phyloP scores from a whole-genome alignment of 2,888 invertebrate species.

The Idaea straminata region DNA sequence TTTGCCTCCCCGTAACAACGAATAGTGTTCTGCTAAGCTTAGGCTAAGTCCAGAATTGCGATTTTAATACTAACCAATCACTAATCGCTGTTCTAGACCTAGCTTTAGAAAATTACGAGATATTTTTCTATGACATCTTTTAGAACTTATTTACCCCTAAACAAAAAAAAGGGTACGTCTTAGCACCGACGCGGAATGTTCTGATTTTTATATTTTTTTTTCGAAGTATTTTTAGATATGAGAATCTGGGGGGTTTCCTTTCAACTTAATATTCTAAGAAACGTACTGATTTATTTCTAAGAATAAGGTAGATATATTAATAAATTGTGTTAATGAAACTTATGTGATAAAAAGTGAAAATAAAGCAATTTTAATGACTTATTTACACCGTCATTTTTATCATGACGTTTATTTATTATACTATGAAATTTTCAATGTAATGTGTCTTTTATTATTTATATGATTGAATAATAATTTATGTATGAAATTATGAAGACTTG shows the following conservation, averaged over 20 bases:
- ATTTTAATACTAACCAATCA: too few species aligned
- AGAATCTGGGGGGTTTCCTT: too few species aligned
- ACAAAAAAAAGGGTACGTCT: too few species aligned
- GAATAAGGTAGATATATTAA: too few species aligned
- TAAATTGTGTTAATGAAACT: neutral
- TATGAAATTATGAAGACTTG: neutral
- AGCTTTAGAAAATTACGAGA: neutral
- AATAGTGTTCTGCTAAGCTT: neutral
- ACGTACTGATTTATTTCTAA: too few species aligned
- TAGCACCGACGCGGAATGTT: too few species aligned
- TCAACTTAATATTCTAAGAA: too few species aligned
- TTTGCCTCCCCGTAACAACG: neutral
- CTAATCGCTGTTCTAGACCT: neutral
- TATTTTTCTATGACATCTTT: neutral
- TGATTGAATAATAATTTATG: neutral
- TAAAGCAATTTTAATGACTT: slow-evolving; percentile 1
- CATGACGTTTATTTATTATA: neutral
- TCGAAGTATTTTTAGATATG: too few species aligned
- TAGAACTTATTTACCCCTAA: too few species aligned
- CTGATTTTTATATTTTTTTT: too few species aligned
- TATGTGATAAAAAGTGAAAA: neutral
- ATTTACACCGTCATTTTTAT: neutral
- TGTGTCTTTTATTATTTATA: neutral
- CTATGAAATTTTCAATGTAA: neutral
- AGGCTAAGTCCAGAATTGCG: neutral